Evolutionary conservation across 2,113 vertebrate species (phyloP), one percentile per base, ranked within the genome.

Genomic region (Nibea coibor): DNA sequence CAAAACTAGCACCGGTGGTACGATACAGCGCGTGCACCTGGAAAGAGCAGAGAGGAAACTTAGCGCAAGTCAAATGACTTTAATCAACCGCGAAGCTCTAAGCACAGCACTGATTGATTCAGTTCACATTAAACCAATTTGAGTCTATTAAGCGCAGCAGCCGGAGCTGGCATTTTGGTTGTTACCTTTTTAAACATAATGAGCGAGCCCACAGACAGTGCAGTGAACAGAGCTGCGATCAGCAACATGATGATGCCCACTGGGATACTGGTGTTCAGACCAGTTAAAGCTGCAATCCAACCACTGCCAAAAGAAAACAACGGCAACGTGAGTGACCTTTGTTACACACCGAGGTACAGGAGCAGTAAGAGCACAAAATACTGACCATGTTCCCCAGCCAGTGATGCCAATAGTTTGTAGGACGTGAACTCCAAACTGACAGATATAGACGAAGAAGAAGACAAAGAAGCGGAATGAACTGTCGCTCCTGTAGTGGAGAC

Each of bases 391-490:
- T 67, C 98, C 98, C 98, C 98, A 99, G 77, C 96, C 96, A 59
- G 97, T 91, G 93, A 99, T 98, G 87, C 98, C 98, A 72, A 98
- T 97, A 71, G 96, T 96, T 89, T 99, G 98, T 84, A 99, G 95
- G 62, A 99, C 97, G 31, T 99, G 98, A 39, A 99, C 97, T 77
- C 96, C 97, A 88, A 99, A 99, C 91, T 99, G 98, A 95, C 97
- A 99, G 94, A 99, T 98, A 90, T 99, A 99, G 85, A 99, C 91
- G 84, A 99, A 99, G 96, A 99, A 99, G 95, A 99, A 99, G 70
- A 99, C 97, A 90, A 99, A 99, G 95, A 99, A 99, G 86, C 97
- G 96, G 95, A 99, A 99, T 50, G 98, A 99, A 88, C 98, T 99
- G 95, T 99, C 98, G 87, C 97, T 99, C 96, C 98, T 99, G 85